Evolutionary conservation across 2,797 vertebrate species (phyloP).

Genomic region (Leucoraja ocellata): DNA sequence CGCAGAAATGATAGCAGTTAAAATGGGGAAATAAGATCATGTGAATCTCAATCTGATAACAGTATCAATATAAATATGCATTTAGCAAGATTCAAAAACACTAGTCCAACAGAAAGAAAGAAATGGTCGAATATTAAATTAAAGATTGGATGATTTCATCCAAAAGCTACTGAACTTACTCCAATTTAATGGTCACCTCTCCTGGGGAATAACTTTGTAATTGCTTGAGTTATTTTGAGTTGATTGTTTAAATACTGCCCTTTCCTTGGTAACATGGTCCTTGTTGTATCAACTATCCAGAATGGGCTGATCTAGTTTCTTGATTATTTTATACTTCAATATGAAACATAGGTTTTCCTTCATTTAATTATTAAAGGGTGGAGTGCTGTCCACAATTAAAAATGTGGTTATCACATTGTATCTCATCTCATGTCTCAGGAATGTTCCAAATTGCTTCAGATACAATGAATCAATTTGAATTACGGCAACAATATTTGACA

Average conservation of each 20-base stretch:
- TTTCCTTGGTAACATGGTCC: not conserved
- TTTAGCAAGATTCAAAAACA: not conserved
- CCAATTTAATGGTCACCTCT: conserved; percentile 10
- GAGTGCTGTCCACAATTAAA: not conserved
- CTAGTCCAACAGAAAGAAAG: not conserved
- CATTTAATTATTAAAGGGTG: conserved; percentile 27
- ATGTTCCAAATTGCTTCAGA: not conserved
- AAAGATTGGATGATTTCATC: conserved; percentile 22
- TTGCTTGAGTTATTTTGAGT: not conserved
- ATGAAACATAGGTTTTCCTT: conserved; percentile 4
- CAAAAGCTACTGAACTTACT: not conserved
- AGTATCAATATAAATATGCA: not conserved
- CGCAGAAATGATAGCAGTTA: not conserved
- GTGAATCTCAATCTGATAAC: not conserved
- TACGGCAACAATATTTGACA: not conserved
- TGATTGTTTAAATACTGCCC: conserved; percentile 12
- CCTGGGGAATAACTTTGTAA: conserved; percentile 32
- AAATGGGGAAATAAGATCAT: not conserved
- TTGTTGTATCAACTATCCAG: not conserved
- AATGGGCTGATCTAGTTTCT: not conserved
- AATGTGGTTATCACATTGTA: not conserved
- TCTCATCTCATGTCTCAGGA: conserved; percentile 28
- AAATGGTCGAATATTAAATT: conserved; percentile 14
- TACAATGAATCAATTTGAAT: conserved; percentile 11
- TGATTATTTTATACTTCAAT: conserved; percentile 5